Evolutionary conservation across 2,888 invertebrate genomes (phyloP), one percentile per base, ranked within the genome.

Genomic region (Calliopum simillimum): DNA sequence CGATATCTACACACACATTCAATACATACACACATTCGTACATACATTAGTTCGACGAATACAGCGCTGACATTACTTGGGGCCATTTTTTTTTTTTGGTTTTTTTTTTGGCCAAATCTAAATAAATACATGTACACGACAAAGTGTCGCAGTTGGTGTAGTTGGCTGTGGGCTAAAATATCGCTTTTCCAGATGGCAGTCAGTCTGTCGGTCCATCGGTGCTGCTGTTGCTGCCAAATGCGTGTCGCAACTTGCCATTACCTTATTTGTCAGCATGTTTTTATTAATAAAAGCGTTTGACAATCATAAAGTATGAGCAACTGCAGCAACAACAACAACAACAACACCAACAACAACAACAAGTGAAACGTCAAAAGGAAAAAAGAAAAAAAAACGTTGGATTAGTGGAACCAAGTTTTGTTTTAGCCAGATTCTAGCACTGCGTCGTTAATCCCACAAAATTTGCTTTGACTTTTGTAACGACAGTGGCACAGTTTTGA

Each of bases 101-200:
- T 49, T 49, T 49, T n/a, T 1, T 51, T 19, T 2, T 51, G 21
- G 12, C 19, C 19, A 11, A 51, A 23, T 53, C 14, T 21, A 23
- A 23, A 23, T 23, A 68, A 58, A 68, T 68, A 74, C 73, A 67
- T 68, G 62, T 73, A 74, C 70, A 59, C 59, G 43, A 59, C 59
- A 53, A 53, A 43, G 33, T 41, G 41, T 41, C 59, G 23, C 23
- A 53, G 53, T 53, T 23, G 53, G 53, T 23, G 8, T 21, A 13
- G 21, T 53, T 3, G 19, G 21, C 19, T 53, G 41, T 51, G 41
- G 67, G 65, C 33, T 44, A 44, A 43, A 62, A 61, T 58, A 74
- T 71, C 63, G 70, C 70, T 74, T 33, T 33, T 33, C 43, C 59
- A 59, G 59, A 59, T 59, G 59, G 43, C 16, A 59, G 70, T 71